Conservation (phyloP, 2,113 vertebrate genomes). For the Pelodiscus sinensis region DNA sequence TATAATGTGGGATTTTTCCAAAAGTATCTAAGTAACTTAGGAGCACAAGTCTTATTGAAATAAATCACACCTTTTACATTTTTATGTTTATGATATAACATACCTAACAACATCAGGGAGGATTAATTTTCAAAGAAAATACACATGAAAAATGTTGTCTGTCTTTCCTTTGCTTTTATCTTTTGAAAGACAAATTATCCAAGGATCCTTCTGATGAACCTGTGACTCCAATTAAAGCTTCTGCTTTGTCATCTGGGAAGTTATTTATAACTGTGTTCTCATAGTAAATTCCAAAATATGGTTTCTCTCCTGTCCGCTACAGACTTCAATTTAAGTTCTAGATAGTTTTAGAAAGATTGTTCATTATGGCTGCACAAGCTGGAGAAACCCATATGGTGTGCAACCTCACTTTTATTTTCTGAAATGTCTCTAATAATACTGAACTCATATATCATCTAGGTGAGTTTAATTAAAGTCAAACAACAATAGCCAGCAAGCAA, state of each 20-base stretch:
- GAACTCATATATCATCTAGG: neutral
- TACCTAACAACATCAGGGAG: neutral
- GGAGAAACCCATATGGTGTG: neutral
- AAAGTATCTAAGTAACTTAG: neutral
- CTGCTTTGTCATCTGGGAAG: conserved; percentile 8
- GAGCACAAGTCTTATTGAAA: neutral
- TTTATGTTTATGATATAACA: neutral
- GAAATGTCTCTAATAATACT: neutral
- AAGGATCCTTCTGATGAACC: neutral
- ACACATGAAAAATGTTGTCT: neutral
- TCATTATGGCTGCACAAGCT: neutral
- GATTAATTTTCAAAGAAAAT: neutral
- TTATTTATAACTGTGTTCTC: neutral
- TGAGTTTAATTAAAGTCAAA: conserved; percentile 41
- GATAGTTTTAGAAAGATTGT: conserved; percentile 14
- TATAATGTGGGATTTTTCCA: neutral
- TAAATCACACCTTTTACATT: neutral
- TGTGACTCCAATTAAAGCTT: neutral
- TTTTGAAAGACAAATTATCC: neutral
- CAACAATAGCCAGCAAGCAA: neutral
- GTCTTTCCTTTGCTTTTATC: accelerated
- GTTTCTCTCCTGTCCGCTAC: neutral
- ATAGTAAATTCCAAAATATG: neutral
- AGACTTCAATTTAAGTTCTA: neutral
- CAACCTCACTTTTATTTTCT: conserved; percentile 15